Conservation (phyloP, 2,113 vertebrate species). For the Pseudorectes ferrugineus region DNA sequence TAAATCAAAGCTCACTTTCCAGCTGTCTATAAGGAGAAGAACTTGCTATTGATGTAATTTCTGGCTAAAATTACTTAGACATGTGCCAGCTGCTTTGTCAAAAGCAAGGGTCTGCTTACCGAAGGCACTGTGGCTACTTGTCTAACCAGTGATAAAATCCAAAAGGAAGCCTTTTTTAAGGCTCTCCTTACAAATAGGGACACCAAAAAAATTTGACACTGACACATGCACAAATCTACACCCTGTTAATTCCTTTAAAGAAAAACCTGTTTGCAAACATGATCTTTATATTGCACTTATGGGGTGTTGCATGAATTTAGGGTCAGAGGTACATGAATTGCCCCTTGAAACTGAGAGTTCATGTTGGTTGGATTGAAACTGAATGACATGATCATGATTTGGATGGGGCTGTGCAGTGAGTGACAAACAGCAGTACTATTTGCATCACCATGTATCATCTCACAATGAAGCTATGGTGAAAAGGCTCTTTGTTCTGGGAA, state of each 20-base stretch:
- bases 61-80: not conserved
- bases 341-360: not conserved
- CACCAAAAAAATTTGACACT: not conserved
- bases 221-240: not conserved
- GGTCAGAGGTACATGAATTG: not conserved
- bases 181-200: not conserved
- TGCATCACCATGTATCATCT: not conserved
- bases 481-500: constrained; percentile 6
- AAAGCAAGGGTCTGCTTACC: not conserved
- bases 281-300: not conserved
- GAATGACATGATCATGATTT: not conserved
- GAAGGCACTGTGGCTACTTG: not conserved
- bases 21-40: constrained; percentile 15
- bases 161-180: not conserved
- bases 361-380: not conserved
- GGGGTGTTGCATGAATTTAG: not conserved
- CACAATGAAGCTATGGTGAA: not conserved
- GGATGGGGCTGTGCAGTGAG: not conserved
- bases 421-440: not conserved
- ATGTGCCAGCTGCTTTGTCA: not conserved
- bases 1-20: constrained; percentile 41
- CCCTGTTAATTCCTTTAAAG: not conserved
- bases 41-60: not conserved
- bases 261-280: not conserved
- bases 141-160: not conserved